These are phyloP conservation scores for Grus americana DNA, from an alignment of 2,113 vertebrate species.

Conservation along the genomic window DNA sequence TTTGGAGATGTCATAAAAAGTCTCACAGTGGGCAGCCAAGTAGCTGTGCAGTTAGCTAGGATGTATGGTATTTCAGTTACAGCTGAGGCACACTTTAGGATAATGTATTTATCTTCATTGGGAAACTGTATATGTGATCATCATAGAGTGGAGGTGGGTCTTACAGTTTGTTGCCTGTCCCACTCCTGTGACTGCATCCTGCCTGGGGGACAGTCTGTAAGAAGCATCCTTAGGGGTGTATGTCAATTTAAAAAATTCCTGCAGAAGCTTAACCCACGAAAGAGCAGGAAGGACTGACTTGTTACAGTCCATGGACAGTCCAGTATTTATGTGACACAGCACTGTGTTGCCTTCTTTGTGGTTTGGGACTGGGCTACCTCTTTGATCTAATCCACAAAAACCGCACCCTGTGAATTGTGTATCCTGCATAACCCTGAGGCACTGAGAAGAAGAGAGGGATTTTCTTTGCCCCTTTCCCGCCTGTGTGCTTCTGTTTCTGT, in stretches of 20 bases:
- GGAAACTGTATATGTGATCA: not conserved
- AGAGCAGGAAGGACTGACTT: not conserved
- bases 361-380: not conserved
- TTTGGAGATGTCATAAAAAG: not conserved
- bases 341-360: not conserved
- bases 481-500: not conserved
- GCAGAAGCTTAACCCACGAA: not conserved
- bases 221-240: not conserved
- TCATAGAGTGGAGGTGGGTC: not conserved
- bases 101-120: not conserved
- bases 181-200: not conserved
- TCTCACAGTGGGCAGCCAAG: not conserved
- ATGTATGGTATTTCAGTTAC: not conserved
- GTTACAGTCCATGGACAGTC: accelerated
- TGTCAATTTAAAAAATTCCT: not conserved
- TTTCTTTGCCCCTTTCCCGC: not conserved
- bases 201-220: not conserved
- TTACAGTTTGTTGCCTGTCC: not conserved
- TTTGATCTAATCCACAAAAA: not conserved
- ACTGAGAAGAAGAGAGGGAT: not conserved
- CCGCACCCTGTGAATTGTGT: not conserved
- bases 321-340: not conserved
- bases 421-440: not conserved
- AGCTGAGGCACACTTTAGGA: not conserved
- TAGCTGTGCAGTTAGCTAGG: not conserved